phyloP scores from a whole-genome alignment of 2,888 invertebrate species.

The Hipparchia sbordonii region DNA sequence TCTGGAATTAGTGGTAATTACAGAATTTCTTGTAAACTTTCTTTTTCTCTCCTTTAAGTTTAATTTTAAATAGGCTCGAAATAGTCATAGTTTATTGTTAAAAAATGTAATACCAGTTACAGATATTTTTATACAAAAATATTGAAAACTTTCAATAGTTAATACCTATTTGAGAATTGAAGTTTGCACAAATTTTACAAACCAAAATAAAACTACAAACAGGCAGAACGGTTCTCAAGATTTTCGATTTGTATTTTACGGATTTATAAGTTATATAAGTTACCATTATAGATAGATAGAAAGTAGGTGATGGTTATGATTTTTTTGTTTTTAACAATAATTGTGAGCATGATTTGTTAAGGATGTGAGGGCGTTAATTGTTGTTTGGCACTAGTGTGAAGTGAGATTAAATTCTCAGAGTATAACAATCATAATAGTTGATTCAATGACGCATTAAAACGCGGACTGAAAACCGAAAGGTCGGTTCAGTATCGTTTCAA shows the following conservation, averaged over 20 bases:
- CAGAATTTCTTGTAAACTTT: background rate
- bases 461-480: too few species aligned
- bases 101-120: conserved; percentile 1
- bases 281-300: conserved; percentile 42
- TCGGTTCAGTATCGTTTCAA: too few species aligned
- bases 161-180: background rate
- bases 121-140: background rate
- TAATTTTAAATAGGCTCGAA: conserved; percentile 11
- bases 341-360: conserved; percentile 6
- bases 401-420: too few species aligned
- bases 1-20: background rate
- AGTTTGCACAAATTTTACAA: conserved; percentile 4
- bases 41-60: background rate
- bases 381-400: background rate
- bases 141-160: background rate
- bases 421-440: too few species aligned
- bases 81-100: conserved; percentile 11
- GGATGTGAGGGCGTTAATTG: background rate
- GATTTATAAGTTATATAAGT: conserved; percentile 35
- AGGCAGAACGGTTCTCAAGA: background rate
- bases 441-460: too few species aligned
- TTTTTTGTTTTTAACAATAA: conserved; percentile 14
- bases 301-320: conserved; percentile 45
- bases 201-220: background rate
- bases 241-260: conserved; percentile 1